Evolutionary conservation across 2,888 invertebrate genomes (phyloP).

Genomic region (Amphimallon solstitiale): DNA sequence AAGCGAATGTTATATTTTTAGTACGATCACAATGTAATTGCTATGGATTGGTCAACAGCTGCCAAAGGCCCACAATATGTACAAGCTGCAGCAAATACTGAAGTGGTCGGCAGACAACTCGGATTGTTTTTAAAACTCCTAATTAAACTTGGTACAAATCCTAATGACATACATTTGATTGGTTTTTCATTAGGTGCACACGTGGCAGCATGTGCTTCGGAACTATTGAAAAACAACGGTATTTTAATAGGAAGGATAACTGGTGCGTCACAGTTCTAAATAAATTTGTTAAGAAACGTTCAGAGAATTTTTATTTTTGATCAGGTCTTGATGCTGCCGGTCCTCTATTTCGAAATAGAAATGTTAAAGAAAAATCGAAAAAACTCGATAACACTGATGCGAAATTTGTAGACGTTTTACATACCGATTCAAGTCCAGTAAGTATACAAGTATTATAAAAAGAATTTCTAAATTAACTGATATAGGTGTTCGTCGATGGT

Average conservation of each 20-base stretch:
- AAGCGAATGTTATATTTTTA: slow-evolving; percentile 51
- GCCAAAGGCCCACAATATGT: slow-evolving; percentile 68
- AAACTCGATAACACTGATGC: slow-evolving; percentile 73
- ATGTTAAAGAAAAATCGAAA: slow-evolving; percentile 66
- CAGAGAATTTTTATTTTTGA: slow-evolving; percentile 20
- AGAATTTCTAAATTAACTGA: too few species aligned
- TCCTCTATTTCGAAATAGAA: slow-evolving; percentile 74
- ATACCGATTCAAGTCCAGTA: slow-evolving; percentile 71
- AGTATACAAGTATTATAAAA: slow-evolving; percentile 27
- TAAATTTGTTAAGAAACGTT: neutral
- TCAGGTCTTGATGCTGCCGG: slow-evolving; percentile 86
- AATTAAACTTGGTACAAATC: slow-evolving; percentile 62
- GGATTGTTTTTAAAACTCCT: slow-evolving; percentile 66
- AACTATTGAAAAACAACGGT: slow-evolving; percentile 64
- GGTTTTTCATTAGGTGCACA: slow-evolving; percentile 73
- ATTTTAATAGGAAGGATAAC: slow-evolving; percentile 68
- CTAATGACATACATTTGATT: slow-evolving; percentile 65
- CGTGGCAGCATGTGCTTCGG: slow-evolving; percentile 69
- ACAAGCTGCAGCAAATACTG: slow-evolving; percentile 69
- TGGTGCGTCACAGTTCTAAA: slow-evolving; percentile 53
- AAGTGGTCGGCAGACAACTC: slow-evolving; percentile 69
- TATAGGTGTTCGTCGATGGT: slow-evolving; percentile 69
- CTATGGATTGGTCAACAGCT: slow-evolving; percentile 69
- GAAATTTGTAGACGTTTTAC: slow-evolving; percentile 73
- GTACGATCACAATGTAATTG: slow-evolving; percentile 67